phyloP scores from a whole-genome alignment of 2,888 invertebrate species.

The Syrphus vitripennis region DNA sequence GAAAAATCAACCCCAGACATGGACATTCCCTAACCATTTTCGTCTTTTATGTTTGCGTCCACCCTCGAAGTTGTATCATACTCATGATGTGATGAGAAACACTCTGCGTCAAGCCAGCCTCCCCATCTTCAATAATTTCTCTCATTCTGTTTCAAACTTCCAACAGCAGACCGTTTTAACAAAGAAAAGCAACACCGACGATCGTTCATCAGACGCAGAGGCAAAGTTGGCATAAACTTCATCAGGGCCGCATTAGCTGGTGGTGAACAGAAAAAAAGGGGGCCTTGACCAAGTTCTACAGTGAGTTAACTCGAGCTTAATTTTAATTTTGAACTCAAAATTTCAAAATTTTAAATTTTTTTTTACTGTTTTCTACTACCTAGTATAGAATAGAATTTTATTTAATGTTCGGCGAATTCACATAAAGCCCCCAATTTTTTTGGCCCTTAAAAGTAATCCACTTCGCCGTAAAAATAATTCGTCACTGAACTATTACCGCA shows the following conservation, averaged over 20 bases:
- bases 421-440: background rate
- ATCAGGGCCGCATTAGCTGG: background rate
- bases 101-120: background rate
- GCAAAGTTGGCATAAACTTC: background rate
- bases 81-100: background rate
- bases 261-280: too few relatives aligned
- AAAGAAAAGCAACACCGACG: conserved; percentile 48
- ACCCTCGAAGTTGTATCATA: conserved; percentile 26
- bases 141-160: background rate
- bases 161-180: conserved; percentile 41
- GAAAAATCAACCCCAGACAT: conserved; percentile 47
- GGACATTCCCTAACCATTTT: conserved; percentile 47
- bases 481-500: background rate
- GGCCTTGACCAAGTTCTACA: too few relatives aligned
- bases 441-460: background rate
- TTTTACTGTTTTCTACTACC: too few relatives aligned
- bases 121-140: background rate
- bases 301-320: too few relatives aligned
- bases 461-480: background rate
- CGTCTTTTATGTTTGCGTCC: conserved; percentile 32
- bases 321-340: too few relatives aligned
- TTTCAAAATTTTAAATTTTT: too few relatives aligned
- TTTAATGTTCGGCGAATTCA: too few relatives aligned
- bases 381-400: too few relatives aligned
- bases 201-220: background rate